These are phyloP conservation scores for Cinara cedri DNA, from an alignment of 2,888 invertebrate species.

Conservation along the genomic window DNA sequence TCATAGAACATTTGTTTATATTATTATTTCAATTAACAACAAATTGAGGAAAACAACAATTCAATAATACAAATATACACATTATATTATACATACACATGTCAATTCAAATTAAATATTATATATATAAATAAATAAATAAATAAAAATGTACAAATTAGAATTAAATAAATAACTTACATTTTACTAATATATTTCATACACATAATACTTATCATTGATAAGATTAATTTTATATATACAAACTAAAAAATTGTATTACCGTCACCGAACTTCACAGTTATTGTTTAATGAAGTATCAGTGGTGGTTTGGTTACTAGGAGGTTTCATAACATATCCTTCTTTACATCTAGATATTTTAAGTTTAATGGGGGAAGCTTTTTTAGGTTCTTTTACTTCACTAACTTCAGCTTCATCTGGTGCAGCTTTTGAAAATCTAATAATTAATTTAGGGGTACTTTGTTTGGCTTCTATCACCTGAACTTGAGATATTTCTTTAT, in stretches of 20 bases:
- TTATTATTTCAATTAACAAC: constrained; percentile 45
- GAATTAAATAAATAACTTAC: constrained; percentile 50
- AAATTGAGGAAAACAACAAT: constrained; percentile 54
- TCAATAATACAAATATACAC: constrained; percentile 49
- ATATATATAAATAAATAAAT: constrained; percentile 17
- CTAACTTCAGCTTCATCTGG: constrained; percentile 65
- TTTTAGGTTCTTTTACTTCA: constrained; percentile 65
- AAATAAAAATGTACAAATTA: constrained; percentile 51
- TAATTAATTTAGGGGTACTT: constrained; percentile 75
- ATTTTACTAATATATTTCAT: constrained; percentile 29
- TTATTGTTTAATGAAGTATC: constrained; percentile 55
- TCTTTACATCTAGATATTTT: constrained; percentile 82
- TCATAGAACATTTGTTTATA: constrained; percentile 52
- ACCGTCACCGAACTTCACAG: constrained; percentile 53
- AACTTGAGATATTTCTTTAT: constrained; percentile 62
- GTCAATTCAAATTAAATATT: constrained; percentile 23
- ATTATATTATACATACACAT: constrained; percentile 9
- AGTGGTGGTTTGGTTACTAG: constrained; percentile 46
- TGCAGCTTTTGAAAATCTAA: constrained; percentile 68
- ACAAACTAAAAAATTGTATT: constrained; percentile 14
- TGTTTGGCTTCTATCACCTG: constrained; percentile 68
- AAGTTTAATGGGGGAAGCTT: constrained; percentile 80
- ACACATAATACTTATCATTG: constrained; percentile 25
- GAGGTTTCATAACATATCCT: constrained; percentile 68
- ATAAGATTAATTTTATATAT: constrained; percentile 42